phyloP scores from a whole-genome alignment of 1,140 invertebrate species.

The Drosophila athabasca region DNA sequence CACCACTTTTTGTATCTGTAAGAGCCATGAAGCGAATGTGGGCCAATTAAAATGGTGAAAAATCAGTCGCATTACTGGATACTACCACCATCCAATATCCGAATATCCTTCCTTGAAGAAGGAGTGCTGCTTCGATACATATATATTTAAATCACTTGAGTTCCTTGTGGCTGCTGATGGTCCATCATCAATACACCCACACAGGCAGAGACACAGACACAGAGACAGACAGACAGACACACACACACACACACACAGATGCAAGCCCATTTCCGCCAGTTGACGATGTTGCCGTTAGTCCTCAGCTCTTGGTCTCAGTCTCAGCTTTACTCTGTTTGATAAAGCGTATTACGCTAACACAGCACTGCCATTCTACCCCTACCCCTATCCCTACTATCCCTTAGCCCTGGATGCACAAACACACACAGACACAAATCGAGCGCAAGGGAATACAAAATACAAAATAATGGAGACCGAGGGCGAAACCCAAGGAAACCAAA shows the following conservation, averaged over 20 bases:
- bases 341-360: conserved; percentile 67
- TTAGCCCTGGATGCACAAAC: conserved; percentile 29
- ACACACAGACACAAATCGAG: conserved; percentile 40
- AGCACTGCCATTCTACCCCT: conserved; percentile 8
- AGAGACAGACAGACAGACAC: conserved; percentile 10
- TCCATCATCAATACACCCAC: conserved; percentile 26
- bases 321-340: conserved; percentile 45
- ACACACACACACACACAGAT: conserved; percentile 1
- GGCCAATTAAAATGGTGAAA: conserved; percentile 53
- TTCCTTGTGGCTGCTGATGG: conserved; percentile 3
- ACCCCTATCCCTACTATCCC: background rate
- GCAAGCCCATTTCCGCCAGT: conserved; percentile 52
- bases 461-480: conserved; percentile 58
- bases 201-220: background rate
- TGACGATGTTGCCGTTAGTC: conserved; percentile 24
- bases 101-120: background rate
- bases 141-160: conserved; percentile 23
- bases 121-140: background rate
- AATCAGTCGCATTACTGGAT: conserved; percentile 1
- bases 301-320: background rate
- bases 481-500: conserved; percentile 3
- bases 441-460: conserved; percentile 66
- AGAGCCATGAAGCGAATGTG: conserved; percentile 22
- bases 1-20: background rate
- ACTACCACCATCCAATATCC: background rate